These are phyloP conservation scores for Drosophila oshimai DNA, from an alignment of 1,140 invertebrate genomes.

Conservation along the genomic window DNA sequence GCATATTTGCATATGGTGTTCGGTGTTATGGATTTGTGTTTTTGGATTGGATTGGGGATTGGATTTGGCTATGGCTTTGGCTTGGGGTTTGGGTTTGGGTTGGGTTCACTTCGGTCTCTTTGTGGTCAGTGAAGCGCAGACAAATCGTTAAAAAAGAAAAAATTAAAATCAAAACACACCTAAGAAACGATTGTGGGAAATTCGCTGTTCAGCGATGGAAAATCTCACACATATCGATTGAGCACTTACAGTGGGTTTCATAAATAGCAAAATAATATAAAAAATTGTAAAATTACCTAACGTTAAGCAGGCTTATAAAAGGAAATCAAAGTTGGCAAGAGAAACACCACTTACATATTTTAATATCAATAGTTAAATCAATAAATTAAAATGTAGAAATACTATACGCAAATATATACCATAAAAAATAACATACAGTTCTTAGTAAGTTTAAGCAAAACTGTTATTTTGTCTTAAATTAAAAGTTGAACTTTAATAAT, in stretches of 20 bases:
- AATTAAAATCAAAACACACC: constrained; percentile 37
- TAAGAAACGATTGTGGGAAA: constrained; percentile 69
- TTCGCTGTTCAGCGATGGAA: constrained; percentile 25
- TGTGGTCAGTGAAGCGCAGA: constrained; percentile 74
- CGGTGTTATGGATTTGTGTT: constrained; percentile 36
- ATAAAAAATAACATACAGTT: too few species aligned
- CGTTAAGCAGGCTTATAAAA: too few species aligned
- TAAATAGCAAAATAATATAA: background rate
- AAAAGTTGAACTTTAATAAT: too few species aligned
- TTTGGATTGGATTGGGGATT: constrained; percentile 14
- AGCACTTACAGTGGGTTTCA: constrained; percentile 19
- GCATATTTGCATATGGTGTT: constrained; percentile 57
- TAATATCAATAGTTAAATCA: too few species aligned
- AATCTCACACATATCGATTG: constrained; percentile 27
- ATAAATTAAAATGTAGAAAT: too few species aligned
- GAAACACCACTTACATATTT: too few species aligned
- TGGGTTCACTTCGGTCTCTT: constrained; percentile 32
- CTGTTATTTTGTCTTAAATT: too few species aligned
- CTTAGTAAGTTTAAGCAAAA: too few species aligned
- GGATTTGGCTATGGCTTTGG: constrained; percentile 10
- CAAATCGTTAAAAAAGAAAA: constrained; percentile 38
- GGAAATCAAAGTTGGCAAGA: too few species aligned
- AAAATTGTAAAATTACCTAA: background rate
- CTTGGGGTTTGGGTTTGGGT: too few species aligned
- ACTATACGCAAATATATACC: too few species aligned